Evolutionary conservation across 2,797 vertebrate species (phyloP), one percentile per base, ranked within the genome.

Genomic region (Myotis findleyi): DNA sequence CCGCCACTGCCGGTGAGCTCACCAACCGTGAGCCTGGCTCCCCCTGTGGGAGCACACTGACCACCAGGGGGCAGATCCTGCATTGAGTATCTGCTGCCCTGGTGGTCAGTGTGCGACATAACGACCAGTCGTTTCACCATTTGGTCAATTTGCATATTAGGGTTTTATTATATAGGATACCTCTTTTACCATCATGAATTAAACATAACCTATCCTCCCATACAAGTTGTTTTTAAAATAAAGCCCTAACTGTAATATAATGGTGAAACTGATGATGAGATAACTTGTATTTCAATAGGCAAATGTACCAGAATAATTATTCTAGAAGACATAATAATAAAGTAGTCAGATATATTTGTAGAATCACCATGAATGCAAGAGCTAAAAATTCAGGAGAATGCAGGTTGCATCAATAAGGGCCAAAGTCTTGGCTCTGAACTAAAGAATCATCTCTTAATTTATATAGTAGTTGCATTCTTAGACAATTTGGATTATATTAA

Each of bases 191-290:
- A 68, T 51, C 13, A 10, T 94, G 62, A 80, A 53, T 57, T 85
- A 95, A 93, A 69, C 44, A 95, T 17, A 82, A 64, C 14, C 30
- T 88, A 72, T 59, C 57, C 25, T 55, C 41, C 81, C 25, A 80
- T 7, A 2, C 25, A 73, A 25, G 30, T 66, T 33, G 64, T 72
- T 85, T 75, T 59, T 94, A 51, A 53, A 49, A 62, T 30, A 88
- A 94, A 71, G n/a, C 38, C 68, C 17, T 85, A 83, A 44, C 21
- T 93, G 6, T 76, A 91, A 83, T 30, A 33, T 77, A 96, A 91
- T 83, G 33, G 41, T 76, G 21, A 95, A 90, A 90, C 49, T 59
- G 77, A 82, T 72, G 21, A 93, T 59, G 87, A 94, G 75, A 89
- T 82, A 36, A 66, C 72, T 51, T 85, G 6, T 69, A 79, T 91